Base-by-base conservation (phyloP, 2,888 invertebrate genomes). In the Heliconius aoede region DNA sequence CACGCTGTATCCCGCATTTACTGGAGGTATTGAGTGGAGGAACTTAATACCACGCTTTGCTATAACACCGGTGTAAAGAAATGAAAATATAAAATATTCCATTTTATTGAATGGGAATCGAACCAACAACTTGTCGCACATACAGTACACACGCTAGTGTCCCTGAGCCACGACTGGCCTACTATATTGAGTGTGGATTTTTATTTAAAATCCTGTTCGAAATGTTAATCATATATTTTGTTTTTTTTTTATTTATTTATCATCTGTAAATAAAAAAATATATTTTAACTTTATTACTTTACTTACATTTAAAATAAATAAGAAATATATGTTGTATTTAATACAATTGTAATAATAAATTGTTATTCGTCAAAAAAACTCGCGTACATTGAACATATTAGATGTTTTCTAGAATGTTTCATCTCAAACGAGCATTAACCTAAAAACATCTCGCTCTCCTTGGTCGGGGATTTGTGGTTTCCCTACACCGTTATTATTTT, bases 401-500 rank as follows among this genome's bases (percentile, higher is more conserved):
- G 74, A 76, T 62, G 69, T 73, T 76, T 76, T 69, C 76, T 79
- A 72, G 75, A 78, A 81, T 72, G 74, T 78, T 76, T 78, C 75
- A 69, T 80, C 79, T 80, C 72, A 61, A 76, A 67, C 74, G 62
- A 60, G 75, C 68, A 74, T 76, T 81, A 80, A 81, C 81, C 81
- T 79, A 79, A 80, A 81, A 80, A 79, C 77, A 76, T 75, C 73
- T 74, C 67, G 67, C 73, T 76, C 40, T 61, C 72, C 75, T 64
- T 72, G 51, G 74, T 75, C 65, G 28, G 72, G 79, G 79, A 79
- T 79, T 80, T 78, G 81, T 76, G 80, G 81, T 78, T 78, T 80
- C 74, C 72, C 73, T 76, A 69, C 76, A 74, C 73, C 79, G 78
- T 78, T 76, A 80, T 80, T 79, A 79, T 73, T 77, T 77, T 76